These are phyloP conservation scores for Empis livida DNA, from an alignment of 2,888 invertebrate species.

Conservation along the genomic window DNA sequence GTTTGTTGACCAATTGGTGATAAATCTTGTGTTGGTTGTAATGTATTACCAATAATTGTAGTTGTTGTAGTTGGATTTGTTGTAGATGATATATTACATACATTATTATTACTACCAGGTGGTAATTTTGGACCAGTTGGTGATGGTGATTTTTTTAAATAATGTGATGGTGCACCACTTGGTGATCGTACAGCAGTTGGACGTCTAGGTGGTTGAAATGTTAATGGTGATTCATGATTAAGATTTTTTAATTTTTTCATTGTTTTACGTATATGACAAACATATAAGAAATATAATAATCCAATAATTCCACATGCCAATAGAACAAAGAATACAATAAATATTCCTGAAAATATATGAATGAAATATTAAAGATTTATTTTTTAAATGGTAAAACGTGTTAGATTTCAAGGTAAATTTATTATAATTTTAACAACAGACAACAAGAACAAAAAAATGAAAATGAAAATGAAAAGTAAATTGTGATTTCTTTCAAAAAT, in stretches of 20 bases:
- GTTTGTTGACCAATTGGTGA: slow-evolving; percentile 12
- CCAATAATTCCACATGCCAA: slow-evolving; percentile 15
- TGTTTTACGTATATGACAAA: slow-evolving; percentile 26
- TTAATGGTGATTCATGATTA: slow-evolving; percentile 32
- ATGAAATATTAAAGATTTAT: too few species aligned
- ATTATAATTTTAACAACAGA: too few species aligned
- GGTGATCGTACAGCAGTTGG: slow-evolving; percentile 65
- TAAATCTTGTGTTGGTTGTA: background rate
- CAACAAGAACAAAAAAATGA: too few species aligned
- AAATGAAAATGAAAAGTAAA: too few species aligned
- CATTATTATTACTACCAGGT: slow-evolving; percentile 15
- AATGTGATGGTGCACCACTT: slow-evolving; percentile 63
- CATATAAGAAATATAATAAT: slow-evolving; percentile 22
- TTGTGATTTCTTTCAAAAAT: too few species aligned
- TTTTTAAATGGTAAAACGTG: too few species aligned
- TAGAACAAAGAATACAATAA: slow-evolving; percentile 16
- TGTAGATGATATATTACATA: background rate
- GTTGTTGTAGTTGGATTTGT: slow-evolving; percentile 1
- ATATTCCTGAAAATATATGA: too few species aligned
- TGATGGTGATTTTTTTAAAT: slow-evolving; percentile 85
- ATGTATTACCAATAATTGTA: background rate
- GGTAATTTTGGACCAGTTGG: slow-evolving; percentile 53
- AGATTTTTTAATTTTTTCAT: slow-evolving; percentile 29
- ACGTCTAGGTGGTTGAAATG: slow-evolving; percentile 36
- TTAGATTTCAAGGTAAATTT: too few species aligned